These are phyloP conservation scores for Metopolophium dirhodum DNA, from an alignment of 1,140 invertebrate species.

Conservation along the genomic window DNA sequence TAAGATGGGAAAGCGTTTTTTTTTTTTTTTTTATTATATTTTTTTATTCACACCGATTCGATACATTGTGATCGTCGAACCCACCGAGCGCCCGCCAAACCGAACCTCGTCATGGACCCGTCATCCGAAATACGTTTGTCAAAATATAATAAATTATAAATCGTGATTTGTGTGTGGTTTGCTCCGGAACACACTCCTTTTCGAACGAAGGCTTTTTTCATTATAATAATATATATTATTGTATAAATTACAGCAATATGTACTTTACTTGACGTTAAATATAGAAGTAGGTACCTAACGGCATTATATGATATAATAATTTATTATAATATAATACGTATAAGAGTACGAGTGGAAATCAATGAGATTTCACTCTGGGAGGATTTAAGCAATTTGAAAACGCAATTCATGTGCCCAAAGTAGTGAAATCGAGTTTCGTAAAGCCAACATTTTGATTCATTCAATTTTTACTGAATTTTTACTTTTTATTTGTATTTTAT, in stretches of 20 bases:
- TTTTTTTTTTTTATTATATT: not conserved
- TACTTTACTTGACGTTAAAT: not conserved
- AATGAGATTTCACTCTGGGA: not conserved
- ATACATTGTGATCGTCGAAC: not conserved
- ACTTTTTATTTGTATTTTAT: not conserved
- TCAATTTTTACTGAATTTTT: not conserved
- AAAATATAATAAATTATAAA: constrained; percentile 9
- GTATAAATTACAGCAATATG: not conserved
- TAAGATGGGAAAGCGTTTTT: not conserved
- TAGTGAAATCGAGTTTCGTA: not conserved
- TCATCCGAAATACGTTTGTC: not conserved
- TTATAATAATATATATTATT: not conserved
- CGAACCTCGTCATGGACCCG: not conserved
- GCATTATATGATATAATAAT: not conserved
- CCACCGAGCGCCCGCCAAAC: no score
- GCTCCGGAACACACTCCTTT: not conserved
- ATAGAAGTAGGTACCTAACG: not conserved
- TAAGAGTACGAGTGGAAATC: not conserved
- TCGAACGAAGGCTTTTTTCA: not conserved
- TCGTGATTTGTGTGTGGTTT: not conserved
- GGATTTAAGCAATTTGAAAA: not conserved
- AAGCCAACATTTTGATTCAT: not conserved
- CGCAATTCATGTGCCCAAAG: no score
- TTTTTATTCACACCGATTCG: not conserved
- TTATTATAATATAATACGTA: not conserved